These are phyloP conservation scores for Danio choprae DNA, from an alignment of 2,797 vertebrate genomes.

Conservation along the genomic window DNA sequence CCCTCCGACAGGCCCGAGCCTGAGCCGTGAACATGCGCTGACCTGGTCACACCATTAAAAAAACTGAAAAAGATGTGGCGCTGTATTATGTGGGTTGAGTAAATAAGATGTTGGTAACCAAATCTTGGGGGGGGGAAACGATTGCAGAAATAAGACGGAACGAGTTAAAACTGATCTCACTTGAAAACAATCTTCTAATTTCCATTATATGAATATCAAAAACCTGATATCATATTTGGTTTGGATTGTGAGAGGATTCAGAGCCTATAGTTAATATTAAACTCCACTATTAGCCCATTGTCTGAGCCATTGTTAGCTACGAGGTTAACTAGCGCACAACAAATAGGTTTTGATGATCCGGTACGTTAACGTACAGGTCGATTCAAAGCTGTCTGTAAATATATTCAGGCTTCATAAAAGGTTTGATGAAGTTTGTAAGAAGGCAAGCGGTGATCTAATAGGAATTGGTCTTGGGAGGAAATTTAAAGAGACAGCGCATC, in stretches of 20 bases:
- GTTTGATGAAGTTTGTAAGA: not conserved
- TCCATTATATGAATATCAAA: not conserved
- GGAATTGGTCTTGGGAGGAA: not conserved
- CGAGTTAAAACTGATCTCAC: not conserved
- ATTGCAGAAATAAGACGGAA: not conserved
- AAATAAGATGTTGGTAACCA: not conserved
- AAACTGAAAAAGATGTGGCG: not conserved
- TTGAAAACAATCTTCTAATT: constrained; percentile 4
- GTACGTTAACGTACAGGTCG: not conserved
- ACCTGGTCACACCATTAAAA: constrained; percentile 3
- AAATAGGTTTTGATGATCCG: not conserved
- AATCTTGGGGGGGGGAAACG: not conserved
- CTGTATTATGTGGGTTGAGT: constrained; percentile 5
- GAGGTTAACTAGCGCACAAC: not conserved
- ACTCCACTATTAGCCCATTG: not conserved
- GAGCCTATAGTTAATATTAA: not conserved
- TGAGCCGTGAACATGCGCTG: constrained; percentile 53
- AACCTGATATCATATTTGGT: not conserved
- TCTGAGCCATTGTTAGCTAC: not conserved
- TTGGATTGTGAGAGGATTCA: not conserved
- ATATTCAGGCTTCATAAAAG: not conserved
- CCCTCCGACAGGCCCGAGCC: constrained; percentile 65
- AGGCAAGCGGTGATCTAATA: not conserved
- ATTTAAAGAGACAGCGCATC: too few species aligned
- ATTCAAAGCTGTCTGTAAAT: not conserved